Percentiles rank a stretch among this genome's conserved stretches.
These are phyloP conservation scores for Oreochromis spilurus DNA, from an alignment of 2,113 vertebrate species.

Conservation along the genomic window DNA sequence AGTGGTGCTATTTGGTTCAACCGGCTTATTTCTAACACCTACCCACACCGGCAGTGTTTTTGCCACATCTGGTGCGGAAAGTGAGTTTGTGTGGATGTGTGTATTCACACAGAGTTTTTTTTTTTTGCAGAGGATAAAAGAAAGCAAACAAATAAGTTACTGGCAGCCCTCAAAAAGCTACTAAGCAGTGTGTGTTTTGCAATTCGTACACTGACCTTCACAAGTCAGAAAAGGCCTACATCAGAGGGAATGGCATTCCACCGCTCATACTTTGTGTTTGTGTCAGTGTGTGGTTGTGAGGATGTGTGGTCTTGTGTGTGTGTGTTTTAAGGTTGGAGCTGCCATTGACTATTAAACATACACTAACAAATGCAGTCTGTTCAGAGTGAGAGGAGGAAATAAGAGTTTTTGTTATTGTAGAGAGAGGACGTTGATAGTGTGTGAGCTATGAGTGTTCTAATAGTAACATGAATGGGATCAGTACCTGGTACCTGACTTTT, in stretches of 20 bases:
- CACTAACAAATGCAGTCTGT: not conserved
- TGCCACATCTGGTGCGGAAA: not conserved
- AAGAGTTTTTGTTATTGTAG: not conserved
- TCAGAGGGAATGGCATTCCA: slow-evolving; percentile 6
- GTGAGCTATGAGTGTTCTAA: slow-evolving; percentile 36
- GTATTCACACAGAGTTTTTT: not conserved
- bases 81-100: not conserved
- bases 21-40: slow-evolving; percentile 5
- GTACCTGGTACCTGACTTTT: slow-evolving; percentile 51
- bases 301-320: not conserved
- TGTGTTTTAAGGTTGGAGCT: not conserved
- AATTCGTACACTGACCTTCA: slow-evolving; percentile 42
- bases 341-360: slow-evolving; percentile 3
- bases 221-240: slow-evolving; percentile 3
- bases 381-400: not conserved
- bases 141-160: slow-evolving; percentile 31
- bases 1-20: slow-evolving; percentile 19
- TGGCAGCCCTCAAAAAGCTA: slow-evolving; percentile 11
- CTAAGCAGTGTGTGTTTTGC: slow-evolving; percentile 24
- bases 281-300: not conserved
- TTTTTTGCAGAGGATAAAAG: not conserved
- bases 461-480: slow-evolving; percentile 71
- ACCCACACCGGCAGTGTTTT: slow-evolving; percentile 15
- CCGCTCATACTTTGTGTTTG: not conserved
- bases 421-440: not conserved